Evolutionary conservation across 2,113 vertebrate genomes (phyloP), one percentile per base, ranked within the genome.

Genomic region (Leiothrix lutea): DNA sequence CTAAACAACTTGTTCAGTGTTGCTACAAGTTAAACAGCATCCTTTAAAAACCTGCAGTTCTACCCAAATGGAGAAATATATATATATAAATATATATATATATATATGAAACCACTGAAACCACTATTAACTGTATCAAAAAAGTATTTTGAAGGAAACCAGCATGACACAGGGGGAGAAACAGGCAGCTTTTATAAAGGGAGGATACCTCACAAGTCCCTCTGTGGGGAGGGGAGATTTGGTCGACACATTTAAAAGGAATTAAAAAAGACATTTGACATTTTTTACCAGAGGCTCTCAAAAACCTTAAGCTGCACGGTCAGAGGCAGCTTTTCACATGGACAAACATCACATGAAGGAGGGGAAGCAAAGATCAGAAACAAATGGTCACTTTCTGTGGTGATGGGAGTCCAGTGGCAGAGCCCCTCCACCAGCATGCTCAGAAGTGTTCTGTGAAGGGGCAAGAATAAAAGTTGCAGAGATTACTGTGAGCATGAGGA

Each of bases 221-320:
- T 56, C 33, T 54, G 17, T 2, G 2, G 13, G 42, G 22, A 29
- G 5, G 40, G 26, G 35, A 51, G 14, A 22, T 64, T 44, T 64
- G 66, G 29, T 47, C 0, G 0, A 51, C n/a, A 23, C 4, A 25
- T 19, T 45, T 61, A 28, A 12, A 48, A 44, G 22, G 23, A 69
- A 45, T 48, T 3, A 24, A 62, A n/a, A 65, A 66, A 86, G 36
- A 5, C 22, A 18, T 50, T 72, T 36, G 6, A 25, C 31, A 29
- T 36, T 48, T 72, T 82, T 94, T 65, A 45, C 48, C 10, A 23
- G 51, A 84, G 69, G 23, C 51, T 89, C 29, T 80, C 35, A 51
- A 48, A 88, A 73, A 60, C 38, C 1, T 65, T 21, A 28, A 80
- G 62, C n/a, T 73, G 31, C 24, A 10, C 0, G 2, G 28, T 33